These are phyloP conservation scores for Penaeus japonicus DNA, from an alignment of 1,140 invertebrate species.

Conservation along the genomic window DNA sequence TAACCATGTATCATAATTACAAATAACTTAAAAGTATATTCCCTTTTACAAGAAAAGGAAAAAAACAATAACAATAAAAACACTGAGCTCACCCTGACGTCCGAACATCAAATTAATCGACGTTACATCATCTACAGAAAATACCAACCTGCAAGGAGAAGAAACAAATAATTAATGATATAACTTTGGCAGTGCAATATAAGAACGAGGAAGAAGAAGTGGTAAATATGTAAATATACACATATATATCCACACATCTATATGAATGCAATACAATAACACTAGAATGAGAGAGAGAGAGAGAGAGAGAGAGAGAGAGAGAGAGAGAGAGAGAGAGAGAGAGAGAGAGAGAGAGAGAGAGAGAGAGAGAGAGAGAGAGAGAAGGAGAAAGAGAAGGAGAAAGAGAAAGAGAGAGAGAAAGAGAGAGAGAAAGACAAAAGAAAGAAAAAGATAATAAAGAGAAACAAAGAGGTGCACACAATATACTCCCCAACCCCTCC, in stretches of 20 bases:
- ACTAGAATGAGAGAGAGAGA: neutral
- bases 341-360: neutral
- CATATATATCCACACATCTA: conserved; percentile 12
- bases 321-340: neutral
- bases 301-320: neutral
- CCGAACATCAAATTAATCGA: no score
- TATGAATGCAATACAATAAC: neutral
- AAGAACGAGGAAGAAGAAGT: no score
- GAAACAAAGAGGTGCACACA: neutral
- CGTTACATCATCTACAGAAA: no score
- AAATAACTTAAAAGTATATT: no score
- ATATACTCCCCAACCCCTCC: no score
- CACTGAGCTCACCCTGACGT: no score
- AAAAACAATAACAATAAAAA: no score
- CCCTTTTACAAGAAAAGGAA: neutral
- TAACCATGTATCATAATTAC: no score
- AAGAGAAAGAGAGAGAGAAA: neutral
- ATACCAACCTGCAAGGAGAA: no score
- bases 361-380: neutral
- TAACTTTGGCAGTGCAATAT: no score
- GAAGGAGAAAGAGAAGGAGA: neutral
- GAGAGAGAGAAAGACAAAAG: neutral
- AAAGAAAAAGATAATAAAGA: neutral
- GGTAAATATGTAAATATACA: neutral
- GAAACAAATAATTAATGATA: no score